Conservation (phyloP, 2,797 vertebrate species). For the Apogon talboti region DNA sequence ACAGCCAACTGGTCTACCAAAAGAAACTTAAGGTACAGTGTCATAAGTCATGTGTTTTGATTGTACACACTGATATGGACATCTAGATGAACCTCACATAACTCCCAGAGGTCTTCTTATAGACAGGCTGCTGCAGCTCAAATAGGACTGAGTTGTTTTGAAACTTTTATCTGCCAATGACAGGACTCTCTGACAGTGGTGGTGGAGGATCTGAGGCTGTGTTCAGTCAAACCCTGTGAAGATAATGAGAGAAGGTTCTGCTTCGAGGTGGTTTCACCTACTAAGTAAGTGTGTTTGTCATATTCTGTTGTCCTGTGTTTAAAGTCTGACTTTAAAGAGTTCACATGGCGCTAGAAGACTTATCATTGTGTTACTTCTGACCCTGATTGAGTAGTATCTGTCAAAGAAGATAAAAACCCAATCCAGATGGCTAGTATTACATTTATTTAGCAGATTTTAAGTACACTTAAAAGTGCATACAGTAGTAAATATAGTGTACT, state of each 20-base stretch:
- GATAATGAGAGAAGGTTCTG: slow-evolving; percentile 98
- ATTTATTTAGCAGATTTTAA: too few relatives aligned
- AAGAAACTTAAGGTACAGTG: slow-evolving; percentile 93
- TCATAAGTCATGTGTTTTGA: not conserved
- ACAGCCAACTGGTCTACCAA: slow-evolving; percentile 98
- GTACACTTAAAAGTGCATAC: too few relatives aligned
- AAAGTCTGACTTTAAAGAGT: too few relatives aligned
- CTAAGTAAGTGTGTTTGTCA: slow-evolving; percentile 88
- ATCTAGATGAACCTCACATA: not conserved
- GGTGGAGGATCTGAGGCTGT: slow-evolving; percentile 95
- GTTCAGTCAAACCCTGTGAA: slow-evolving; percentile 95
- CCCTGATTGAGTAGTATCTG: too few relatives aligned
- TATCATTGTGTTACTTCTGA: too few relatives aligned
- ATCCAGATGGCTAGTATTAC: too few relatives aligned
- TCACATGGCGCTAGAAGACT: too few relatives aligned
- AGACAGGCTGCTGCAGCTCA: not conserved
- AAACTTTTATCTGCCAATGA: slow-evolving; percentile 23
- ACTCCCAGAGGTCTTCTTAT: not conserved
- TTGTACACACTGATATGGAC: not conserved
- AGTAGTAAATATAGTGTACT: too few relatives aligned
- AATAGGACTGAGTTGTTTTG: not conserved
- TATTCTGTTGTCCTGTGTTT: not conserved
- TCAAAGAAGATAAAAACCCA: too few relatives aligned
- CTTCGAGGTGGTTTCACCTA: slow-evolving; percentile 97
- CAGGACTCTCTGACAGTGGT: slow-evolving; percentile 95